Evolutionary conservation across 2,888 invertebrate species (phyloP).

Genomic region (Lingula anatina): DNA sequence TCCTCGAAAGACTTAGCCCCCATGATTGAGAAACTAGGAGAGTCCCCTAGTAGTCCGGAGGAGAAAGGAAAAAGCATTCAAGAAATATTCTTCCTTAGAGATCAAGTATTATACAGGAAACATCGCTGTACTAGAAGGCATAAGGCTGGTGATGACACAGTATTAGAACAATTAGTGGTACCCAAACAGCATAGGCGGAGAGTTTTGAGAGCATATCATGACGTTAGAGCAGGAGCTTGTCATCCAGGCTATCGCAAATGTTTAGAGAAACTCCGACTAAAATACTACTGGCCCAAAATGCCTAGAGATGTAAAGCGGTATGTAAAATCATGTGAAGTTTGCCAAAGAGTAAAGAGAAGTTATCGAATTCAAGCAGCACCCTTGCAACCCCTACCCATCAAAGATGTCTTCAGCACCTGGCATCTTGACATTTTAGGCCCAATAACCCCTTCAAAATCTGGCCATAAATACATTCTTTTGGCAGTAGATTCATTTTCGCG

Average conservation of each 20-base stretch:
- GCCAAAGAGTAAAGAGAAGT: not conserved
- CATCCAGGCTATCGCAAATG: not conserved
- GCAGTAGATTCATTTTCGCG: constrained; percentile 3
- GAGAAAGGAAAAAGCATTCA: too few relatives aligned
- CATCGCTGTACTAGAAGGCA: too few relatives aligned
- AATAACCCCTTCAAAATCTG: not conserved
- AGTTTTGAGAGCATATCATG: too few relatives aligned
- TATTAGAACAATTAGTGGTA: too few relatives aligned
- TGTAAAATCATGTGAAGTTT: not conserved
- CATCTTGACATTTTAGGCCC: constrained; percentile 7
- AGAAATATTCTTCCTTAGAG: too few relatives aligned
- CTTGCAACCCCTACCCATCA: constrained; percentile 4
- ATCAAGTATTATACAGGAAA: too few relatives aligned
- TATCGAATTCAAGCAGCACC: not conserved
- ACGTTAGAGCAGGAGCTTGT: too few relatives aligned
- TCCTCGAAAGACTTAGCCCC: too few relatives aligned
- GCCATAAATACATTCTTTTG: constrained; percentile 6
- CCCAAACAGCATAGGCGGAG: too few relatives aligned
- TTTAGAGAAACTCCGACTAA: not conserved
- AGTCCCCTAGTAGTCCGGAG: too few relatives aligned
- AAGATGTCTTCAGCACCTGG: constrained; percentile 4
- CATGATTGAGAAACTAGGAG: too few relatives aligned
- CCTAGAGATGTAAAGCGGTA: not conserved
- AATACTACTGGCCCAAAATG: not conserved
- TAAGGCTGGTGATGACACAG: too few relatives aligned